phyloP scores from a whole-genome alignment of 2,797 vertebrate species.

The Enteromius trimaculatus region DNA sequence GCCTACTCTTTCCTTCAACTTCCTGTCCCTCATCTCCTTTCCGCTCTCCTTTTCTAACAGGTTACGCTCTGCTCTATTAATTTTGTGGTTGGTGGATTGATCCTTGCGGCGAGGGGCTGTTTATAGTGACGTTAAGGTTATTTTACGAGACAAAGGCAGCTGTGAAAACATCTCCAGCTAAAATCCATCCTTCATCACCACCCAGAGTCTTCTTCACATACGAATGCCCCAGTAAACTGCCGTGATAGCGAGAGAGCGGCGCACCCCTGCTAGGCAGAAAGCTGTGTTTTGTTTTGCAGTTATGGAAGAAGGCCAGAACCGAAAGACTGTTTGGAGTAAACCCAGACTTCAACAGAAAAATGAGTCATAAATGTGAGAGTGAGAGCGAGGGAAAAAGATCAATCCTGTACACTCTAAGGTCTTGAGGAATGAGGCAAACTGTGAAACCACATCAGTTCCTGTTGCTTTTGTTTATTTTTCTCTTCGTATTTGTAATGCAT shows the following conservation, averaged over 20 bases:
- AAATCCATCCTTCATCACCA: slow-evolving; percentile 32
- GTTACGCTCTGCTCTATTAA: slow-evolving; percentile 38
- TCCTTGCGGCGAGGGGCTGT: slow-evolving; percentile 34
- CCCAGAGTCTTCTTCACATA: not conserved
- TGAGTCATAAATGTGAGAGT: slow-evolving; percentile 41
- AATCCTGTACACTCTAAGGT: slow-evolving; percentile 35
- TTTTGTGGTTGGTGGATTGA: slow-evolving; percentile 46
- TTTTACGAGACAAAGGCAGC: slow-evolving; percentile 46
- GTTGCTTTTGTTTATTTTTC: slow-evolving; percentile 44
- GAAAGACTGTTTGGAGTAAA: slow-evolving; percentile 47
- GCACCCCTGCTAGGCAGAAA: slow-evolving; percentile 39
- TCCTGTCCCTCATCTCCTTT: not conserved
- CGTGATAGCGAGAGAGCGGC: slow-evolving; percentile 10
- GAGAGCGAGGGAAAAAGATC: slow-evolving; percentile 37
- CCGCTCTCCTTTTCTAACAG: slow-evolving; percentile 7
- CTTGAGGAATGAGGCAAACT: slow-evolving; percentile 40
- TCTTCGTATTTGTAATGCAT: slow-evolving; percentile 46
- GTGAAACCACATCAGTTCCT: slow-evolving; percentile 44
- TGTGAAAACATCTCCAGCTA: slow-evolving; percentile 42
- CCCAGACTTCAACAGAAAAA: slow-evolving; percentile 51
- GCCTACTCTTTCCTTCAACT: not conserved
- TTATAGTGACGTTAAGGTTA: slow-evolving; percentile 56
- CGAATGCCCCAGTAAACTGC: slow-evolving; percentile 16
- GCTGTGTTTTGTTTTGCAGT: slow-evolving; percentile 44
- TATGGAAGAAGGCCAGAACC: slow-evolving; percentile 50